Evolutionary conservation across 92 coral and sea anemone genomes (phyloP).

Genomic region (Actinostola sp.): DNA sequence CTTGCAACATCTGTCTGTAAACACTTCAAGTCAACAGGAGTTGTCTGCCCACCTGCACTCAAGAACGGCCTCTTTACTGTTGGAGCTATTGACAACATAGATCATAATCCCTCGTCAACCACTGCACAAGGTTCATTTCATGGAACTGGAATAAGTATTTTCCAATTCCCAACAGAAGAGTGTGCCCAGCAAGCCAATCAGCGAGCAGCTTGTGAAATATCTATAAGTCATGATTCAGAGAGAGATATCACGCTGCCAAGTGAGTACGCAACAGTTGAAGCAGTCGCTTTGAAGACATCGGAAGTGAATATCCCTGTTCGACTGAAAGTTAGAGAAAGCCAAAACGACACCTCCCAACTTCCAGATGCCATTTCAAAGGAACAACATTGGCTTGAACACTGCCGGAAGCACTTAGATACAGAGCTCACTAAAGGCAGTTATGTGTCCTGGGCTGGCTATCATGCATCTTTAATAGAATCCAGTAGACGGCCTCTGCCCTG

Average conservation of each 20-base stretch:
- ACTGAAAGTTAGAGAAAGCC: constrained; percentile 19
- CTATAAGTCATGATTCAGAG: not conserved
- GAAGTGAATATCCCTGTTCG: constrained; percentile 25
- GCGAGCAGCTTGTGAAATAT: not conserved
- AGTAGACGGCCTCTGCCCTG: not conserved
- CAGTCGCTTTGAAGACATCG: too few species aligned
- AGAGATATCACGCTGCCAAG: too few species aligned
- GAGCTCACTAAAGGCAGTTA: constrained; percentile 10
- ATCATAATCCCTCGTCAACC: constrained; percentile 47
- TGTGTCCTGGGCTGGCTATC: constrained; percentile 25
- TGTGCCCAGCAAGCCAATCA: not conserved
- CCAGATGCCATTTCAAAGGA: constrained; percentile 15
- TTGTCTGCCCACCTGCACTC: constrained; percentile 24
- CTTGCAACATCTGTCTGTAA: constrained; percentile 32
- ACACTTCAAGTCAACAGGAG: constrained; percentile 3
- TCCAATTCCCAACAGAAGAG: constrained; percentile 8
- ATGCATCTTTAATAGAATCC: constrained; percentile 11
- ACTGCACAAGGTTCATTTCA: constrained; percentile 36
- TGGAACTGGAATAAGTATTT: constrained; percentile 31
- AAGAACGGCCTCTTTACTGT: constrained; percentile 30
- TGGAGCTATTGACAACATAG: constrained; percentile 43
- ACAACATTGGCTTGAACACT: constrained; percentile 31
- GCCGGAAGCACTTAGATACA: constrained; percentile 14
- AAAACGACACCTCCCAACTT: constrained; percentile 6
- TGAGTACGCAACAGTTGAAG: too few species aligned